Percentiles rank a stretch among this genome's conserved stretches.
Evolutionary conservation across 2,888 invertebrate genomes (phyloP).

Genomic region (Thera britannica): DNA sequence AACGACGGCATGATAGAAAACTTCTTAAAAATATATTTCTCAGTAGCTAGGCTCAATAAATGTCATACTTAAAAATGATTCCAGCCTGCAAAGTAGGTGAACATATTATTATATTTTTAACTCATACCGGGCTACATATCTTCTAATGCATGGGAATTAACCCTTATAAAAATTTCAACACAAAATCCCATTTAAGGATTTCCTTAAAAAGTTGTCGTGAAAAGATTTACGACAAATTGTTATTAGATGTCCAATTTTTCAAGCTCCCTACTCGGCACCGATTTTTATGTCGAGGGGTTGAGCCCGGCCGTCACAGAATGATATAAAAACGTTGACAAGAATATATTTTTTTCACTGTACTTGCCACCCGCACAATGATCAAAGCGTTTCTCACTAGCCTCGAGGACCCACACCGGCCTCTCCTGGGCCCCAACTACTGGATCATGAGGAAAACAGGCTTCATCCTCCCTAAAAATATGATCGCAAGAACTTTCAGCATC

Average conservation of each 20-base stretch:
- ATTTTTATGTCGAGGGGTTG: slow-evolving; percentile 28
- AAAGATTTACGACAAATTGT: slow-evolving; percentile 13
- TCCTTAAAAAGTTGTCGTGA: slow-evolving; percentile 7
- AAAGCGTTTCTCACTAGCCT: slow-evolving; percentile 50
- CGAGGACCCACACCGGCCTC: slow-evolving; percentile 60
- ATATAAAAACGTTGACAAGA: slow-evolving; percentile 22
- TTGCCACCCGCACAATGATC: slow-evolving; percentile 33
- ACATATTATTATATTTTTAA: not conserved
- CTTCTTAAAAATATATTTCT: not conserved
- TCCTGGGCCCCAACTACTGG: slow-evolving; percentile 72
- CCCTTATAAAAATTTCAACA: slow-evolving; percentile 20
- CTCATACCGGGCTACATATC: not conserved
- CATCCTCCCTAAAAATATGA: slow-evolving; percentile 57
- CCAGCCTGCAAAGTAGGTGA: too few species aligned
- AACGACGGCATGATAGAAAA: not conserved
- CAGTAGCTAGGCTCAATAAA: too few species aligned
- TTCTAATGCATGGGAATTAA: slow-evolving; percentile 15
- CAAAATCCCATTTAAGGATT: not conserved
- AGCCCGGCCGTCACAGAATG: slow-evolving; percentile 13
- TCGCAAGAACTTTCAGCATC: slow-evolving; percentile 51
- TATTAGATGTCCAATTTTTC: slow-evolving; percentile 18
- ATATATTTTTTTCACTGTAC: slow-evolving; percentile 30
- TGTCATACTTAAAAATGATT: too few species aligned
- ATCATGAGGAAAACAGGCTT: slow-evolving; percentile 59
- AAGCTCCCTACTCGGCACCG: slow-evolving; percentile 13